Evolutionary conservation across 2,888 invertebrate species (phyloP).

Genomic region (Acanthosepion esculentum): DNA sequence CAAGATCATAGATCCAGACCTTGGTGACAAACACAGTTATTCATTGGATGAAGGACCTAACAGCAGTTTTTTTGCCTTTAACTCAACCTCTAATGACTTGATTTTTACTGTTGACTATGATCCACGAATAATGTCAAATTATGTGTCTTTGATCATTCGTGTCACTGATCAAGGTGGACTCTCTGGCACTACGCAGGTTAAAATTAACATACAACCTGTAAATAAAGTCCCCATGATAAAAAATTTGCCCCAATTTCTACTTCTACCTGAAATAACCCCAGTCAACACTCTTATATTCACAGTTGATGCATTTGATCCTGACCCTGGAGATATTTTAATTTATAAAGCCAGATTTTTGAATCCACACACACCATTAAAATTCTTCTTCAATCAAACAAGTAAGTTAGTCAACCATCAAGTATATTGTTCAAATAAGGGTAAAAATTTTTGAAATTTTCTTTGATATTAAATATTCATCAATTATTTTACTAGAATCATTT

Average conservation of each 20-base stretch:
- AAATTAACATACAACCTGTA: not conserved
- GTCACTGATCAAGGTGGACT: slow-evolving; percentile 36
- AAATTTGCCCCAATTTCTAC: not conserved
- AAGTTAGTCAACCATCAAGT: not conserved
- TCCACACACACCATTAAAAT: not conserved
- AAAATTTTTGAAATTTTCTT: too few species aligned
- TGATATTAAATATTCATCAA: too few species aligned
- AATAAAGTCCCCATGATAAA: slow-evolving; percentile 37
- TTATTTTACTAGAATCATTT: too few species aligned
- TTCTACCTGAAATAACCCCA: not conserved
- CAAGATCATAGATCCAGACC: slow-evolving; percentile 24
- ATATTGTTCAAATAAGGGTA: too few species aligned
- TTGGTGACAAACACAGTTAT: not conserved
- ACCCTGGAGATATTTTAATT: not conserved
- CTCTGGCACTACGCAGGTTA: not conserved
- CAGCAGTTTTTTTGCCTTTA: not conserved
- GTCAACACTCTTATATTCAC: not conserved
- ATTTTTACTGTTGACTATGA: not conserved
- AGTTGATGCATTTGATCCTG: not conserved
- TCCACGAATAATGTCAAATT: not conserved
- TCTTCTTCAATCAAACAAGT: slow-evolving; percentile 42
- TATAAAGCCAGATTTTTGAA: slow-evolving; percentile 24
- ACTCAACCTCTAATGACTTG: not conserved
- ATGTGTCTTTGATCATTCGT: not conserved
- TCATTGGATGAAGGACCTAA: not conserved